phyloP scores from a whole-genome alignment of 2,113 vertebrate genomes.

The Gallinago jamesoni region DNA sequence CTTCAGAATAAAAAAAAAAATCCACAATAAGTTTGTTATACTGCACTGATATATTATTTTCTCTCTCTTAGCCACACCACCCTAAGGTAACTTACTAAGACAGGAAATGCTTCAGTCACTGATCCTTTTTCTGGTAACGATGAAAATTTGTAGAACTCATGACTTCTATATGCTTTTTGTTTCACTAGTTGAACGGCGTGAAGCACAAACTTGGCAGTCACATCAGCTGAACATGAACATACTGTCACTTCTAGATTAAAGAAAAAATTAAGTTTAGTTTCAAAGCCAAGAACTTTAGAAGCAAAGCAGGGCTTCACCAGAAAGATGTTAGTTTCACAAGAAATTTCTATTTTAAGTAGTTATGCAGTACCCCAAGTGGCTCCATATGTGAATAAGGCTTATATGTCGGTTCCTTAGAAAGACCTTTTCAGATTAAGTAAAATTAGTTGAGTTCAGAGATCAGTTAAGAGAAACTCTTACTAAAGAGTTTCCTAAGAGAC shows the following conservation, averaged over 20 bases:
- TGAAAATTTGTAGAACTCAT: slow-evolving; percentile 97
- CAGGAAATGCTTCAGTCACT: slow-evolving; percentile 91
- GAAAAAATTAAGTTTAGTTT: not conserved
- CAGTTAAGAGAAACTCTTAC: not conserved
- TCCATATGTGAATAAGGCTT: not conserved
- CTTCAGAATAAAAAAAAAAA: not conserved
- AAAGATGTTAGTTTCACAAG: not conserved
- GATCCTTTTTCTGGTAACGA: slow-evolving; percentile 93
- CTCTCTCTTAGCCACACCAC: not conserved
- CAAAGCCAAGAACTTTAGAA: not conserved
- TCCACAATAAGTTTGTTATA: not conserved
- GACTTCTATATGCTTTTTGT: slow-evolving; percentile 92
- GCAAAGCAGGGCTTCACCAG: not conserved
- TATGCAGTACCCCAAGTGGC: not conserved
- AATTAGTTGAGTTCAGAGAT: not conserved
- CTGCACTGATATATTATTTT: not conserved
- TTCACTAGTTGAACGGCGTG: slow-evolving; percentile 95
- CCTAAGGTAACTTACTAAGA: slow-evolving; percentile 83
- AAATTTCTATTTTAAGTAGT: not conserved
- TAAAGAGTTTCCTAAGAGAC: no score
- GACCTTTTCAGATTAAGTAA: not conserved
- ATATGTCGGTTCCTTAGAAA: not conserved
- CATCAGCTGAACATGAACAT: slow-evolving; percentile 89
- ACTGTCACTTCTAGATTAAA: slow-evolving; percentile 86
- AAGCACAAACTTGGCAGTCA: slow-evolving; percentile 96